Evolutionary conservation across 2,888 invertebrate species (phyloP).

Genomic region (Chrysolina haemoptera): DNA sequence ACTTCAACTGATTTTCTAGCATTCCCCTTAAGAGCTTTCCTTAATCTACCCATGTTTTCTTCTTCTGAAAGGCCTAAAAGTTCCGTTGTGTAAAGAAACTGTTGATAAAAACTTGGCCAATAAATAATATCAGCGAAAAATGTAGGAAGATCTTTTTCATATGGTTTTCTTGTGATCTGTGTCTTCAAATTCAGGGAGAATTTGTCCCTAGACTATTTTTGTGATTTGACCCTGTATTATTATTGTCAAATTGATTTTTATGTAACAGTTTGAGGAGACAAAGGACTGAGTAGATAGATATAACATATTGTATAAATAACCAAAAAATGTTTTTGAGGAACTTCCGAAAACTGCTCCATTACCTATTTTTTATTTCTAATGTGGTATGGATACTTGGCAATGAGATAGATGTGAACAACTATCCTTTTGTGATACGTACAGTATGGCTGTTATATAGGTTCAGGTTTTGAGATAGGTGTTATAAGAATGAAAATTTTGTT

Average conservation of each 20-base stretch:
- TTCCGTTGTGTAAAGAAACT: background rate
- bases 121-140: background rate
- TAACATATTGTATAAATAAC: too few relatives aligned
- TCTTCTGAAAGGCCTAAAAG: background rate
- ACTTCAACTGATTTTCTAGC: background rate
- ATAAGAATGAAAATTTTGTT: too few relatives aligned
- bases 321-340: too few relatives aligned
- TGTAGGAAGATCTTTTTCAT: background rate
- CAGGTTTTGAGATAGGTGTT: too few relatives aligned
- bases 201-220: background rate
- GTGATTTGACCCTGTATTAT: background rate
- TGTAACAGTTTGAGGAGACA: background rate
- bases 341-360: too few relatives aligned
- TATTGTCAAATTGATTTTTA: background rate
- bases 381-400: too few relatives aligned
- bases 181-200: background rate
- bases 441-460: too few relatives aligned
- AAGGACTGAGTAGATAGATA: too few relatives aligned
- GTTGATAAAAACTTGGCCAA: background rate
- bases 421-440: too few relatives aligned
- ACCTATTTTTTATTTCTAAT: too few relatives aligned
- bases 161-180: background rate
- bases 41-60: background rate
- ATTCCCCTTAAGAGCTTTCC: slow-evolving; percentile 6
- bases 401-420: too few relatives aligned